Percentiles rank a stretch among this genome's conserved stretches.
Evolutionary conservation across 92 coral and sea anemone species (phyloP).

Genomic region (Zoanthus solanderi): DNA sequence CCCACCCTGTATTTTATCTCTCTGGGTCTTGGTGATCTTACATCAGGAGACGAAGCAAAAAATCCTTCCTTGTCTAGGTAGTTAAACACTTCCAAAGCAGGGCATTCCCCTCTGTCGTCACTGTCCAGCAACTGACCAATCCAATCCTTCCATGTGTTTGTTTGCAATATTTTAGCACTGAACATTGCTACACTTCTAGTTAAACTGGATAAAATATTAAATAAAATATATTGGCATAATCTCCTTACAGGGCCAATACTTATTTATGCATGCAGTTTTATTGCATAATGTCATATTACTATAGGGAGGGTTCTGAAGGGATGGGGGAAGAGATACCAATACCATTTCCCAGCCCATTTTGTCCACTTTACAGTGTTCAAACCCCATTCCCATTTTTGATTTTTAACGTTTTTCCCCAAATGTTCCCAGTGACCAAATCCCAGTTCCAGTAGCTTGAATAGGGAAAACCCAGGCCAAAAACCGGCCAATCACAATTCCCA

Average conservation of each 20-base stretch:
- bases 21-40: conserved; percentile 77
- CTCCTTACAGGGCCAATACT: no score
- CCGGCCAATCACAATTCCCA: no score
- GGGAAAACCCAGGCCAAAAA: no score
- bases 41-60: conserved; percentile 81
- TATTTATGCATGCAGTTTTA: background rate
- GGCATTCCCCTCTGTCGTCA: conserved; percentile 90
- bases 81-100: conserved; percentile 88
- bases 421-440: no score
- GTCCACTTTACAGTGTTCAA: no score
- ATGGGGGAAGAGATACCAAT: no score
- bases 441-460: no score
- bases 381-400: no score
- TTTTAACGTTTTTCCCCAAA: no score
- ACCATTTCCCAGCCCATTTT: no score
- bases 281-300: no score
- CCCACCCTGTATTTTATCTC: conserved; percentile 85
- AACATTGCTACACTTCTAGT: conserved; percentile 33
- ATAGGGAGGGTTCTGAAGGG: no score
- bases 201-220: background rate
- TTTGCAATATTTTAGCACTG: conserved; percentile 63
- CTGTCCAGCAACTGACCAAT: conserved; percentile 63
- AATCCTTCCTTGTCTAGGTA: conserved; percentile 77
- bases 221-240: background rate
- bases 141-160: conserved; percentile 83